These are phyloP conservation scores for Dipodomys merriami DNA, from an alignment of 2,113 vertebrate species.

Conservation along the genomic window DNA sequence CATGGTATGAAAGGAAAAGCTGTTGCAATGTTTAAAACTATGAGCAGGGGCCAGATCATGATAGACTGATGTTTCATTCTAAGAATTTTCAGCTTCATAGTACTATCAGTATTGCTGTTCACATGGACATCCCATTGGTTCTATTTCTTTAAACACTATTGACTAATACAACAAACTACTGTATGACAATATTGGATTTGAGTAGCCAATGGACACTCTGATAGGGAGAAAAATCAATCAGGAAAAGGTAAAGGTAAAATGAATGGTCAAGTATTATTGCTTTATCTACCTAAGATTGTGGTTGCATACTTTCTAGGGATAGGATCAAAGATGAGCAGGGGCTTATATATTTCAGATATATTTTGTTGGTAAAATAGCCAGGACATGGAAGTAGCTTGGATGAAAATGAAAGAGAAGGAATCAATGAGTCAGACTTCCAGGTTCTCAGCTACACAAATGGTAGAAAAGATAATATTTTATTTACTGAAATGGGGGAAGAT, in stretches of 20 bases:
- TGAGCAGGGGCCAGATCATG: background rate
- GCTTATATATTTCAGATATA: background rate
- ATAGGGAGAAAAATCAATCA: background rate
- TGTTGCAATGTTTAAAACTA: background rate
- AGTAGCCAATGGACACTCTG: conserved; percentile 3
- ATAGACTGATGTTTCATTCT: background rate
- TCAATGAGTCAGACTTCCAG: background rate
- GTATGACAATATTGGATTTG: conserved; percentile 8
- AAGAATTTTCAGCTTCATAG: conserved; percentile 25
- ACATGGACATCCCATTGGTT: background rate
- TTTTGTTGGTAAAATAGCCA: conserved; percentile 1
- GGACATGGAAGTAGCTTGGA: conserved; percentile 22
- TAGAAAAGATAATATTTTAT: background rate
- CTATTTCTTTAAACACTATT: background rate
- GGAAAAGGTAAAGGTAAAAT: background rate
- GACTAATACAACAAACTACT: background rate
- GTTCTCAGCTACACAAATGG: background rate
- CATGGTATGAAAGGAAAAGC: background rate
- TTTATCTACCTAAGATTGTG: background rate
- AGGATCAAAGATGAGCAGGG: background rate
- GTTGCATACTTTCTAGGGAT: background rate
- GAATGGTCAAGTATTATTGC: background rate
- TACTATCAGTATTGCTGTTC: background rate
- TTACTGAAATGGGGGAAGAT: background rate
- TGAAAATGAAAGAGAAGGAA: conserved; percentile 11